A percentile compares a stretch with the other conserved stretches of the same genome.
phyloP scores from a whole-genome alignment of 2,797 vertebrate genomes.

The Lacerta agilis region DNA sequence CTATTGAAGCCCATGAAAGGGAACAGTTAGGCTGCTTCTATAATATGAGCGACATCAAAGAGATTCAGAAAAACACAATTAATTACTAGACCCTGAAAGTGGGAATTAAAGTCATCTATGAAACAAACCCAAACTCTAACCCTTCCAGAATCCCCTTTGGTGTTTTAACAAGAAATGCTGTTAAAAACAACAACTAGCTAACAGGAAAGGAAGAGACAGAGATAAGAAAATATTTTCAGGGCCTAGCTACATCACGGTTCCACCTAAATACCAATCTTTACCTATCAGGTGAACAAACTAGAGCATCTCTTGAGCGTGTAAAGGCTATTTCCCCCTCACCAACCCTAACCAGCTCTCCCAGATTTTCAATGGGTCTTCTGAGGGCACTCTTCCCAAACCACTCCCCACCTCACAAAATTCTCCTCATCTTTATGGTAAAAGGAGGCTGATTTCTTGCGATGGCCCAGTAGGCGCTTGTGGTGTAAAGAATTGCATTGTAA shows the following conservation, averaged over 20 bases:
- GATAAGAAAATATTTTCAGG: neutral
- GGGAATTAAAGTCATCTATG: slow-evolving; percentile 67
- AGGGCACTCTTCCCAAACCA: neutral
- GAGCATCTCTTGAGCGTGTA: neutral
- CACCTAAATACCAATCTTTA: neutral
- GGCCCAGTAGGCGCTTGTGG: too few species aligned
- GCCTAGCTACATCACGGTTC: neutral
- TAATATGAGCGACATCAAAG: slow-evolving; percentile 71
- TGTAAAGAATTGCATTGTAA: neutral
- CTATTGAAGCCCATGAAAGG: slow-evolving; percentile 62
- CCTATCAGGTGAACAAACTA: neutral
- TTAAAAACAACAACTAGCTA: neutral
- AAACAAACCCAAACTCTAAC: slow-evolving; percentile 44
- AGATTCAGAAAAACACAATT: slow-evolving; percentile 62
- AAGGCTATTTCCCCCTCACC: neutral
- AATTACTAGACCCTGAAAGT: slow-evolving; percentile 69
- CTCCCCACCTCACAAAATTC: neutral
- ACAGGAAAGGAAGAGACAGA: neutral
- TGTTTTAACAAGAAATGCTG: slow-evolving; percentile 47
- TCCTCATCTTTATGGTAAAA: neutral
- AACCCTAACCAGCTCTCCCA: neutral
- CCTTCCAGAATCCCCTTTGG: slow-evolving; percentile 57
- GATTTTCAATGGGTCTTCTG: neutral
- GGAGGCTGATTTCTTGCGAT: too few species aligned
- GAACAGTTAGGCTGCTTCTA: slow-evolving; percentile 57